These are phyloP conservation scores for Chrysopilus asiliformis DNA, from an alignment of 2,888 invertebrate genomes.

Conservation along the genomic window DNA sequence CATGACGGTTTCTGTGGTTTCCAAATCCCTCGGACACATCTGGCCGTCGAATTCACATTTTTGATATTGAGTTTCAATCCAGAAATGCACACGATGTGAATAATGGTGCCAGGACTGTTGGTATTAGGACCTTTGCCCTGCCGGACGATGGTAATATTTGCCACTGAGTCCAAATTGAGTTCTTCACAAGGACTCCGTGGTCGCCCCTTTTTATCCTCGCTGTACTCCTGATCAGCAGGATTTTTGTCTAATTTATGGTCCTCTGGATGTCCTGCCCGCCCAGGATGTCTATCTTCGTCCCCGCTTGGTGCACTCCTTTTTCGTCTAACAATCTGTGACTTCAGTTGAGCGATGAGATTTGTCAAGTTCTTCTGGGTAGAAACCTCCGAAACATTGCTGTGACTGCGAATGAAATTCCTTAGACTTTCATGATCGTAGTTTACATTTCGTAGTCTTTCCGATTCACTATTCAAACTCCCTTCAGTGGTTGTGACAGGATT, in stretches of 20 bases:
- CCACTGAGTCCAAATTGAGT: slow-evolving; percentile 28
- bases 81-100: slow-evolving; percentile 61
- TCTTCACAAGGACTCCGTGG: slow-evolving; percentile 53
- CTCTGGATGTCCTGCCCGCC: background rate
- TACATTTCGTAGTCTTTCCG: background rate
- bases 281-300: slow-evolving; percentile 6
- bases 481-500: background rate
- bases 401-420: slow-evolving; percentile 4
- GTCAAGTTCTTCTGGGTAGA: slow-evolving; percentile 12
- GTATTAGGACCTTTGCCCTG: slow-evolving; percentile 55
- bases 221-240: slow-evolving; percentile 2
- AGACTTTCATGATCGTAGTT: background rate
- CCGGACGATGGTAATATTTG: slow-evolving; percentile 51
- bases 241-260: background rate
- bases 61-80: slow-evolving; percentile 65
- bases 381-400: background rate
- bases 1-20: slow-evolving; percentile 70
- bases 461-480: background rate
- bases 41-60: slow-evolving; percentile 57
- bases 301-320: slow-evolving; percentile 17
- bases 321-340: slow-evolving; percentile 27
- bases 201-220: slow-evolving; percentile 17
- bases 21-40: slow-evolving; percentile 76
- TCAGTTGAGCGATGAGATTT: slow-evolving; percentile 25
- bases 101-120: slow-evolving; percentile 62